Conservation (phyloP, 2,888 invertebrate species). For the Emmelina monodactyla region DNA sequence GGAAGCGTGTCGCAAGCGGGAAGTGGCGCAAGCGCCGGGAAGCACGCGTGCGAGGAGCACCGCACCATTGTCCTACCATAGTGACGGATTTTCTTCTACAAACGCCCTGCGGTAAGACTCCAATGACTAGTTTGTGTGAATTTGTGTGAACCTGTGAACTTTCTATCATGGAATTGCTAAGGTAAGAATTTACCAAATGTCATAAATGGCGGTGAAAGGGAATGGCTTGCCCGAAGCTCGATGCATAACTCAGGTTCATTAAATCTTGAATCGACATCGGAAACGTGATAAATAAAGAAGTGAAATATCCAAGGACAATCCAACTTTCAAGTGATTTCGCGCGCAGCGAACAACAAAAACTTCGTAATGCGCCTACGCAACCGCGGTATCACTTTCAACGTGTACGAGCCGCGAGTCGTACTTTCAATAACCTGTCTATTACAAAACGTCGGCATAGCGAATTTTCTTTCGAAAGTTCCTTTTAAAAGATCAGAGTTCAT, state of each 20-base stretch:
- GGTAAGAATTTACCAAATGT: too few species aligned
- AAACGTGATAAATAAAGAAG: slow-evolving; percentile 61
- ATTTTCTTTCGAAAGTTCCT: slow-evolving; percentile 53
- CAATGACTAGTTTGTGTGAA: too few species aligned
- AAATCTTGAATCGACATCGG: too few species aligned
- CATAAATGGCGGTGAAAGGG: too few species aligned
- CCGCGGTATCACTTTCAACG: slow-evolving; percentile 62
- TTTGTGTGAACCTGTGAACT: too few species aligned
- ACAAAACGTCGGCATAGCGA: slow-evolving; percentile 56
- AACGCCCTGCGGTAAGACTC: slow-evolving; percentile 32
- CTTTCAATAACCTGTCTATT: slow-evolving; percentile 46
- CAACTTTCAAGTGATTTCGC: slow-evolving; percentile 66
- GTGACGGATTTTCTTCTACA: slow-evolving; percentile 30
- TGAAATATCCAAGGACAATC: slow-evolving; percentile 65
- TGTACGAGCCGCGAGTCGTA: slow-evolving; percentile 36
- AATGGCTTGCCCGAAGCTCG: too few species aligned
- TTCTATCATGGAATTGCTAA: too few species aligned
- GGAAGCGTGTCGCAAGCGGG: slow-evolving; percentile 60
- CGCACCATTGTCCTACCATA: slow-evolving; percentile 32
- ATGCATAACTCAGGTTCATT: too few species aligned
- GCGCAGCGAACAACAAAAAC: slow-evolving; percentile 64
- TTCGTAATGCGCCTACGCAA: slow-evolving; percentile 62
- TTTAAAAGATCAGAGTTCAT: slow-evolving; percentile 19
- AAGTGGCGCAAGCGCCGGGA: slow-evolving; percentile 62
- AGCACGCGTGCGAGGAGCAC: slow-evolving; percentile 44